Percentiles rank a stretch among this genome's conserved stretches.
Conservation (phyloP, 2,113 vertebrate genomes). For the Charina bottae region DNA sequence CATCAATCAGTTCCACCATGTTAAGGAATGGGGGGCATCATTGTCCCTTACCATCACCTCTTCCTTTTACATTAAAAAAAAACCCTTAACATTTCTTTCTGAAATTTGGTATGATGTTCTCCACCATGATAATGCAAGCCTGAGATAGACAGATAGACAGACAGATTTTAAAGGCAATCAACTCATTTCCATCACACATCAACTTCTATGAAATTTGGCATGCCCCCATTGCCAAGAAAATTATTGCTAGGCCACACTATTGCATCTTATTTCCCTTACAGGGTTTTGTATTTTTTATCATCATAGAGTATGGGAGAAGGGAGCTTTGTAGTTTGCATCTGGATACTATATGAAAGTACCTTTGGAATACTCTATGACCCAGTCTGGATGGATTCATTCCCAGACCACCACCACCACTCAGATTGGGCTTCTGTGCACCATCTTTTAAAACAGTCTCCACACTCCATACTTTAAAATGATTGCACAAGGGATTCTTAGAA, state of each 20-base stretch:
- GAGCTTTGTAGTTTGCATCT: background rate
- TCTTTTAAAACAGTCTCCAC: background rate
- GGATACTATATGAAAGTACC: background rate
- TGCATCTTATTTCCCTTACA: background rate
- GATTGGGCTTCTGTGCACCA: background rate
- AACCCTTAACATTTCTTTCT: background rate
- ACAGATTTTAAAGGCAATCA: background rate
- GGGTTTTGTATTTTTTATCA: background rate
- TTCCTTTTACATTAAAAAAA: background rate
- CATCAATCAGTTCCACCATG: background rate
- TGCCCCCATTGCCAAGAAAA: background rate
- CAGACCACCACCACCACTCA: background rate
- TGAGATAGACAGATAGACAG: too few relatives aligned
- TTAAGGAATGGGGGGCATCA: background rate
- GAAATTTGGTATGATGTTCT: background rate
- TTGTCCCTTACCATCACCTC: background rate
- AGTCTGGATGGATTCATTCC: background rate
- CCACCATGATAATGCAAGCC: background rate
- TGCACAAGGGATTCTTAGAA: background rate
- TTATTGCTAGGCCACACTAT: background rate
- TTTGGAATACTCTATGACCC: background rate
- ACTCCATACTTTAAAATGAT: background rate
- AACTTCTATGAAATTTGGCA: background rate
- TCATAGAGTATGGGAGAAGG: background rate
- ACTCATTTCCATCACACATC: background rate